A percentile compares a stretch with the other conserved stretches of the same genome.
Evolutionary conservation across 2,888 invertebrate species (phyloP).

Genomic region (Eudiplozoon nipponicum): DNA sequence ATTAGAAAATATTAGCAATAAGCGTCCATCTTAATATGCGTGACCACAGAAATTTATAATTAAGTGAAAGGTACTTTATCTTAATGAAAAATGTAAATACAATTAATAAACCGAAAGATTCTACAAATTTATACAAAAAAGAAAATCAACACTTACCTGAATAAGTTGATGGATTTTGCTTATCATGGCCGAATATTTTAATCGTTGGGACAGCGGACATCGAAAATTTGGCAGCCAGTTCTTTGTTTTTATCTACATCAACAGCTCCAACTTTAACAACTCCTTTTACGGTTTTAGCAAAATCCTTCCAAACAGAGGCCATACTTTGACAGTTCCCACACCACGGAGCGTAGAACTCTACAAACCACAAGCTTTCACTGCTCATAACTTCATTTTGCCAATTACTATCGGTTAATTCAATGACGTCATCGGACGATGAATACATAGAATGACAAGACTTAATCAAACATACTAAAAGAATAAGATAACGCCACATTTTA

Average conservation of each 20-base stretch:
- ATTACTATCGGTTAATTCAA: conserved; percentile 52
- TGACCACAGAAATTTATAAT: too few relatives aligned
- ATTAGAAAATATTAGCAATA: too few relatives aligned
- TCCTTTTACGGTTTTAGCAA: conserved; percentile 64
- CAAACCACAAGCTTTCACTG: conserved; percentile 59
- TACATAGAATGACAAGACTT: too few relatives aligned
- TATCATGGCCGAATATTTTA: conserved; percentile 58
- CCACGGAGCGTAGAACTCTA: conserved; percentile 74
- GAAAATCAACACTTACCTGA: too few relatives aligned
- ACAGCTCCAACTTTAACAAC: conserved; percentile 68
- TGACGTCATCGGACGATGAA: conserved; percentile 33
- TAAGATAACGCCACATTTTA: too few relatives aligned
- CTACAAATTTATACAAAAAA: too few relatives aligned
- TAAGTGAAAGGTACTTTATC: too few relatives aligned
- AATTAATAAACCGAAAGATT: too few relatives aligned
- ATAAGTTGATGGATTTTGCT: conserved; percentile 48
- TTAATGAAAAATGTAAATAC: too few relatives aligned
- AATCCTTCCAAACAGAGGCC: conserved; percentile 65
- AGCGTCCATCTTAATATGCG: too few relatives aligned
- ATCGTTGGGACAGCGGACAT: conserved; percentile 74
- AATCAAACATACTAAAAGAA: too few relatives aligned
- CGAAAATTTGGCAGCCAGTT: conserved; percentile 44
- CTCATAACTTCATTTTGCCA: conserved; percentile 50
- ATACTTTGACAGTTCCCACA: conserved; percentile 42
- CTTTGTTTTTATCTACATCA: conserved; percentile 56